Conservation (phyloP, 2,888 invertebrate genomes). For the Dusona sp. region DNA sequence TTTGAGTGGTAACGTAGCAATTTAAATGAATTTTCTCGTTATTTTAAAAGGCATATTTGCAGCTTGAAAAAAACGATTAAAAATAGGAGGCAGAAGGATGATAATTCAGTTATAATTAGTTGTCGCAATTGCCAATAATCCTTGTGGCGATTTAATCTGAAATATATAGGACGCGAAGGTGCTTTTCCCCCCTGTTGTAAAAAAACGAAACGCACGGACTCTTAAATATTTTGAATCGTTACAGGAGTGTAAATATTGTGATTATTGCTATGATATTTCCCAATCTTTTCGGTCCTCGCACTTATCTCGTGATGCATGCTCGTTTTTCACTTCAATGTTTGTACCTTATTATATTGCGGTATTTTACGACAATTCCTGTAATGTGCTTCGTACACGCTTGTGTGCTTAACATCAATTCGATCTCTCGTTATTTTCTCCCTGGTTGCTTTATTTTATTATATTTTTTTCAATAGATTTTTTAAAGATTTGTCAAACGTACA, state of each 20-base stretch:
- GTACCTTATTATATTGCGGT: neutral
- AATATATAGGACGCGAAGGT: slow-evolving; percentile 53
- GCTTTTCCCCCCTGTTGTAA: slow-evolving; percentile 35
- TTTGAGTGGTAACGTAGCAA: neutral
- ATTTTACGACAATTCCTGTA: slow-evolving; percentile 36
- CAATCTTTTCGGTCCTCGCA: slow-evolving; percentile 47
- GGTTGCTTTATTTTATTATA: neutral
- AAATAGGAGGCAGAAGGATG: slow-evolving; percentile 35
- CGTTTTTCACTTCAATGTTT: slow-evolving; percentile 12
- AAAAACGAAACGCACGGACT: neutral
- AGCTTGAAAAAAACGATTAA: neutral
- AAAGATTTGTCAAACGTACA: neutral
- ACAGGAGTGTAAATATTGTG: slow-evolving; percentile 22
- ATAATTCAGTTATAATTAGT: slow-evolving; percentile 35
- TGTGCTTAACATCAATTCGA: slow-evolving; percentile 23
- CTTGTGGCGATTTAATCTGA: slow-evolving; percentile 15
- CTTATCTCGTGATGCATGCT: slow-evolving; percentile 51
- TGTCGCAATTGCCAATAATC: neutral
- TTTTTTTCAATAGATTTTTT: neutral
- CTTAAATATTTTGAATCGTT: slow-evolving; percentile 18
- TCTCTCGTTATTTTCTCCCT: slow-evolving; percentile 8
- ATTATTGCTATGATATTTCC: slow-evolving; percentile 43
- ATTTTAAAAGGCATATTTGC: neutral
- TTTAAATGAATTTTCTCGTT: slow-evolving; percentile 8
- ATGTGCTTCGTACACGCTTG: slow-evolving; percentile 22